These are phyloP conservation scores for Etheostoma perlongum DNA, from an alignment of 2,797 vertebrate genomes.

Conservation along the genomic window DNA sequence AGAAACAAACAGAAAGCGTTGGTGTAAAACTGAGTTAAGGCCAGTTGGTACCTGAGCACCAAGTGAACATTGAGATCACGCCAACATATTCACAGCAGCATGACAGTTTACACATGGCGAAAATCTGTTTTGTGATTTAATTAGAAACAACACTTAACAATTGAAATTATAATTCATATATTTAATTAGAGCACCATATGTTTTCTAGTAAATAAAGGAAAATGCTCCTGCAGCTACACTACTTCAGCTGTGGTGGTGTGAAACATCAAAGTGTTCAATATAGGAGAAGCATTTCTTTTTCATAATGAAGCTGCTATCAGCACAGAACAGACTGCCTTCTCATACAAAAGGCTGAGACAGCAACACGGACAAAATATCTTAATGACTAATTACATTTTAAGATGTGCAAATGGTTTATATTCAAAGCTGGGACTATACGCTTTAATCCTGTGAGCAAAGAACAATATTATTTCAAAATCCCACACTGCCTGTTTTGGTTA, in stretches of 20 bases:
- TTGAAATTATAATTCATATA: constrained; percentile 5
- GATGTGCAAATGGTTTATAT: constrained; percentile 73
- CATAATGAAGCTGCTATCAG: constrained; percentile 74
- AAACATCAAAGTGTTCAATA: constrained; percentile 73
- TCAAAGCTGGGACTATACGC: constrained; percentile 57
- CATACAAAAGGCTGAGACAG: constrained; percentile 61
- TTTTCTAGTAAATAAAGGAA: constrained; percentile 57
- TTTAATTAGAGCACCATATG: constrained; percentile 44
- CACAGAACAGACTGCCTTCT: constrained; percentile 65
- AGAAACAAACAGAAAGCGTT: constrained; percentile 8
- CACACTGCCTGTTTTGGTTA: constrained; percentile 21
- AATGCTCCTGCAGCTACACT: constrained; percentile 48
- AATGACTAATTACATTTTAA: constrained; percentile 79
- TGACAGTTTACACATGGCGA: neutral
- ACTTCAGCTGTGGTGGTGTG: constrained; percentile 30
- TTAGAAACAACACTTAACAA: constrained; percentile 11
- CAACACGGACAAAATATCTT: constrained; percentile 69
- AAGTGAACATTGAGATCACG: constrained; percentile 1
- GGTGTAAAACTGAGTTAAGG: neutral
- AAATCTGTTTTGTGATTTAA: constrained; percentile 11
- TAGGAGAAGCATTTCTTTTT: constrained; percentile 45
- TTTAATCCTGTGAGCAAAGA: constrained; percentile 72
- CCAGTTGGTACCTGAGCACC: neutral
- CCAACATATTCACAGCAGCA: neutral
- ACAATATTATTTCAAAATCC: constrained; percentile 61